Percentiles rank a stretch among this genome's conserved stretches.
These are phyloP conservation scores for Apodemus speciosus DNA, from an alignment of 2,113 vertebrate species.

Conservation along the genomic window DNA sequence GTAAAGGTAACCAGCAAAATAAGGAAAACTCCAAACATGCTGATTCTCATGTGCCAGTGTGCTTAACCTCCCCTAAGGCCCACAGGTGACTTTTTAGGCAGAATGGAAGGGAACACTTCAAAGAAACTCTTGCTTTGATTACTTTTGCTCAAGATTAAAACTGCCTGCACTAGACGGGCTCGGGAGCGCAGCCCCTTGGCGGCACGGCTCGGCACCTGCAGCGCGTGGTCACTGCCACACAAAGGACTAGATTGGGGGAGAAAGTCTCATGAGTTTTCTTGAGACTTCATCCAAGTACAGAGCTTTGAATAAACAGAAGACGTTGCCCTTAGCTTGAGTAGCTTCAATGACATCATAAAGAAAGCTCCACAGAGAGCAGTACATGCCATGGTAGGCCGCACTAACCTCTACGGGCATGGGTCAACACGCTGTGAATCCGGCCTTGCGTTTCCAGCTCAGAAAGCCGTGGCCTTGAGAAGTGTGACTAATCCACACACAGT, in stretches of 20 bases:
- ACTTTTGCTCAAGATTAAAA: conserved; percentile 39
- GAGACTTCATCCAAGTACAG: conserved; percentile 14
- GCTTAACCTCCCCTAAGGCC: background rate
- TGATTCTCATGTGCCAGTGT: background rate
- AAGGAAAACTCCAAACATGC: background rate
- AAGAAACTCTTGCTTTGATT: conserved; percentile 10
- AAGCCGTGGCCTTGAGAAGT: too few relatives aligned
- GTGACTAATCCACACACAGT: background rate
- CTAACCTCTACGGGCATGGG: background rate
- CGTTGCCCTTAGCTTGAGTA: background rate
- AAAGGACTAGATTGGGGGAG: background rate
- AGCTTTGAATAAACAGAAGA: background rate
- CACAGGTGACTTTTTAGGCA: background rate
- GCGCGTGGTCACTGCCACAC: background rate
- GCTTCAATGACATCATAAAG: background rate
- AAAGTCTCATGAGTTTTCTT: conserved; percentile 18
- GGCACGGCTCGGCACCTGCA: background rate
- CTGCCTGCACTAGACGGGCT: background rate
- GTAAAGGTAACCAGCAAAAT: background rate
- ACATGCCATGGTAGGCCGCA: background rate
- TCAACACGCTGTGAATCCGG: background rate
- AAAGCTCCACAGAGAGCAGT: too few relatives aligned
- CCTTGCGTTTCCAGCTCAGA: background rate
- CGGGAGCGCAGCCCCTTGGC: background rate
- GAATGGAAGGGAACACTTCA: background rate